A percentile compares a stretch with the other conserved stretches of the same genome.
These are phyloP conservation scores for Delphinapterus leucas DNA, from an alignment of 2,113 vertebrate genomes.

Conservation along the genomic window DNA sequence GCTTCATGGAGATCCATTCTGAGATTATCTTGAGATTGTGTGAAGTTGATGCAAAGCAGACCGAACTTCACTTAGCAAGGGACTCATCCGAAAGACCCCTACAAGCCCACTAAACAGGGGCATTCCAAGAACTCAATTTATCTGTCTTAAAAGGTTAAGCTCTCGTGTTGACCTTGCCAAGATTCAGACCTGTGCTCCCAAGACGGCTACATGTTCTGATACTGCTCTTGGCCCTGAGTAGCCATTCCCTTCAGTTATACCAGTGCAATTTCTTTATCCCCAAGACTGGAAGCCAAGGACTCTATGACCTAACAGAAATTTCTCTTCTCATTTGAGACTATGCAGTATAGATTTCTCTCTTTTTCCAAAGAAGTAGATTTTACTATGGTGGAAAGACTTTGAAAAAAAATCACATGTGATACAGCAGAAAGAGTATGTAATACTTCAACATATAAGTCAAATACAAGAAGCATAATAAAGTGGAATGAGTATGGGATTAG, in stretches of 20 bases:
- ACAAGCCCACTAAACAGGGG: slow-evolving; percentile 26
- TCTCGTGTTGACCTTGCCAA: slow-evolving; percentile 62
- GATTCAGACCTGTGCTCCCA: slow-evolving; percentile 18
- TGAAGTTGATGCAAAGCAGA: slow-evolving; percentile 72
- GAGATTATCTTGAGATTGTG: slow-evolving; percentile 42
- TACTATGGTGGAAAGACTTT: neutral
- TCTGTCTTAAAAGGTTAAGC: slow-evolving; percentile 74
- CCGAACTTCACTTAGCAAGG: slow-evolving; percentile 43
- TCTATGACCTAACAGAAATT: neutral
- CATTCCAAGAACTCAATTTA: slow-evolving; percentile 67
- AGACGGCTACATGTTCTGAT: neutral
- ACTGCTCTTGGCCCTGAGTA: neutral
- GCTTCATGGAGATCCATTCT: slow-evolving; percentile 34
- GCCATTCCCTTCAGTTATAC: neutral
- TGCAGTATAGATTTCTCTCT: neutral
- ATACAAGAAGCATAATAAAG: neutral
- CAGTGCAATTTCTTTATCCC: neutral
- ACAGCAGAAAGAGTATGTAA: neutral
- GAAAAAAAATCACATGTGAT: neutral
- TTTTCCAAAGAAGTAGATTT: slow-evolving; percentile 9
- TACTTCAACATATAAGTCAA: slow-evolving; percentile 28
- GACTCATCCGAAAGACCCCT: slow-evolving; percentile 46
- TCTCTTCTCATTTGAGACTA: neutral
- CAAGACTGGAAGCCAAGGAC: neutral
- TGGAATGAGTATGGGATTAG: neutral